Base-by-base conservation (phyloP, 1,140 invertebrate genomes). In the Drosophila auraria region DNA sequence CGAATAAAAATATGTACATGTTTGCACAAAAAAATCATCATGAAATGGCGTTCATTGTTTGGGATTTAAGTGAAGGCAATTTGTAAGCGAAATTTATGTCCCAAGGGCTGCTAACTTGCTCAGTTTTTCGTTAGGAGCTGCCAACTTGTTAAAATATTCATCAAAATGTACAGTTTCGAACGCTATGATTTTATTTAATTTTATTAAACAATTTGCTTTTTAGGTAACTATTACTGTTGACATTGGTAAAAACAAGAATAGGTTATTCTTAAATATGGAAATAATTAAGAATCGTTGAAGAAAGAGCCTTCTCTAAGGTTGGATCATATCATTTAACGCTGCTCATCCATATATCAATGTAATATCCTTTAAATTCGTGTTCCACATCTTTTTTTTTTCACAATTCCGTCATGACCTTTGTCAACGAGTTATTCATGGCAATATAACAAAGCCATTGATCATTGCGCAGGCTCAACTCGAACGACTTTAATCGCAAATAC, bases 371-470 rank as follows among this genome's bases (percentile, higher is more conserved):
- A 40, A 40, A 38, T 3, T 9, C 7, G 1, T 12, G 0, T 23
- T 15, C 2, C 12, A 2, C 4, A 11, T 20, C 27, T 27, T n/a
- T 62, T 38, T 51, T 36, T 25, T 53, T 1, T 1, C 38, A 27
- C 30, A 14, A 3, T 14, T 72, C 9, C 2, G 0, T 11, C 44
- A 23, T 53, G 73, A 77, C 74, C 62, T 68, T 68, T 60, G 72
- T 53, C 73, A 68, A 56, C 62, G 49, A 77, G 65, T 77, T 64
- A 75, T 83, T 62, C 50, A 53, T 66, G 74, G 25, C 56, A 53
- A 27, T 65, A 78, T 73, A 68, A 73, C 61, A 76, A 49, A 53
- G 49, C 56, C 80, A 87, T 87, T 77, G 63, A 87, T 83, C 76
- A 83, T 77, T 38, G 42, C 33, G 23, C 58, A 59, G 71, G 68